A percentile compares a stretch with the other conserved stretches of the same genome.
These are phyloP conservation scores for Cylas formicarius DNA, from an alignment of 1,140 invertebrate genomes.

Conservation along the genomic window DNA sequence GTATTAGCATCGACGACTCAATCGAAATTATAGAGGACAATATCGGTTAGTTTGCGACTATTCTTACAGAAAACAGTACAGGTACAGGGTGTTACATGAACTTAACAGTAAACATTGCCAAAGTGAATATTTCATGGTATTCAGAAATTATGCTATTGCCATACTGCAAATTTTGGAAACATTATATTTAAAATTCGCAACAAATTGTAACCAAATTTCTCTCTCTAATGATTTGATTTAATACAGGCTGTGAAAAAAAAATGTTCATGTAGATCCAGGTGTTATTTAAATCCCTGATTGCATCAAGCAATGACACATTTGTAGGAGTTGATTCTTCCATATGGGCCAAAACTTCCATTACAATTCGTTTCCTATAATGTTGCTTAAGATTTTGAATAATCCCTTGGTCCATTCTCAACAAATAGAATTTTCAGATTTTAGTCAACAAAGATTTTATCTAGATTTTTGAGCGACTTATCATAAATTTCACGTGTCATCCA, in stretches of 20 bases:
- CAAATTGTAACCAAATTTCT: too few relatives aligned
- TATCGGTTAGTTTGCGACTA: slow-evolving; percentile 38
- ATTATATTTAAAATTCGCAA: too few relatives aligned
- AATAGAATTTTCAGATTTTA: slow-evolving; percentile 43
- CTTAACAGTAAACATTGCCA: too few relatives aligned
- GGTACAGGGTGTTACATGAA: too few relatives aligned
- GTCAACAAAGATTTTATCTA: slow-evolving; percentile 34
- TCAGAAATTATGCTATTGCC: too few relatives aligned
- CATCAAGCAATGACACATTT: slow-evolving; percentile 11
- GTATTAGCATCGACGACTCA: slow-evolving; percentile 34
- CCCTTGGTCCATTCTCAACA: slow-evolving; percentile 44
- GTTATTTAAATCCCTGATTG: too few relatives aligned
- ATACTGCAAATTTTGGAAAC: too few relatives aligned
- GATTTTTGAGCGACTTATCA: slow-evolving; percentile 34
- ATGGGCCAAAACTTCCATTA: slow-evolving; percentile 11
- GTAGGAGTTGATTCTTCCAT: slow-evolving; percentile 15
- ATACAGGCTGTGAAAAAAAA: too few relatives aligned
- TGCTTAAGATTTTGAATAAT: slow-evolving; percentile 39
- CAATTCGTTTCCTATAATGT: slow-evolving; percentile 26
- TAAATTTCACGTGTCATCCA: slow-evolving; percentile 42
- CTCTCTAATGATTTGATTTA: too few relatives aligned
- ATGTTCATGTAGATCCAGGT: too few relatives aligned
- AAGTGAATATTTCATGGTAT: too few relatives aligned
- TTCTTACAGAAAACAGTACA: too few relatives aligned
- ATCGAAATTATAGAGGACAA: slow-evolving; percentile 51